Base-by-base conservation (phyloP, 1,140 invertebrate species). In the Formica exsecta region DNA sequence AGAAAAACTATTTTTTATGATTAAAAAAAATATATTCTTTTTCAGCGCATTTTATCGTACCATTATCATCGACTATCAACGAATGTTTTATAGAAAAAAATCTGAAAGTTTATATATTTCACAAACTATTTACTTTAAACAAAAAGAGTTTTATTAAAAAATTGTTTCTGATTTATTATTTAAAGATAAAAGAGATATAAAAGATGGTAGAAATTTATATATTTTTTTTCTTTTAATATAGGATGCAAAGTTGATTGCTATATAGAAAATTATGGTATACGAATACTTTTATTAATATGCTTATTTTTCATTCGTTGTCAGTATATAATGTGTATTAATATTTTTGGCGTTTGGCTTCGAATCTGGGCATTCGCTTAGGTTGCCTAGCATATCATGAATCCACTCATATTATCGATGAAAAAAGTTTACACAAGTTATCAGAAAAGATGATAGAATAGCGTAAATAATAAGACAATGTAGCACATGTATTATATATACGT, bases 341-440 rank as follows among this genome's bases (percentile, higher is more conserved):
- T 73, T 16, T 73, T 81, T 41, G 51, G 29, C 64, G 29, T 80
- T 62, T 13, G 48, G 19, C 16, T 73, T 73, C 13, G 25, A 54
- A 32, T 41, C 57, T 74, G 16, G 38, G 38, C 38, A 38, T 61
- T 83, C 25, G 79, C 38, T 68, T 83, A 61, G 54, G 13, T 83
- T 83, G 79, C 66, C 79, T 81, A 74, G 54, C 41, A 59, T 83
- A 83, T 74, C 70, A 74, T 54, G 13, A 7, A 83, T 62, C 79
- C 61, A 25, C 64, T 70, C 25, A 25, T 83, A 61, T 71, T 81
- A 59, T 44, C 13, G 25, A 2, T 38, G 25, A 61, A 29, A 61
- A 73, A 38, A 62, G 25, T 38, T 19, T 59, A 80, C 36, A 71
- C 25, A 2, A 73, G 41, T 73, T 73, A 71, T 8, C 13, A n/a